Conservation (phyloP, 2,113 vertebrate species). For the Xyliphius kryptos region DNA sequence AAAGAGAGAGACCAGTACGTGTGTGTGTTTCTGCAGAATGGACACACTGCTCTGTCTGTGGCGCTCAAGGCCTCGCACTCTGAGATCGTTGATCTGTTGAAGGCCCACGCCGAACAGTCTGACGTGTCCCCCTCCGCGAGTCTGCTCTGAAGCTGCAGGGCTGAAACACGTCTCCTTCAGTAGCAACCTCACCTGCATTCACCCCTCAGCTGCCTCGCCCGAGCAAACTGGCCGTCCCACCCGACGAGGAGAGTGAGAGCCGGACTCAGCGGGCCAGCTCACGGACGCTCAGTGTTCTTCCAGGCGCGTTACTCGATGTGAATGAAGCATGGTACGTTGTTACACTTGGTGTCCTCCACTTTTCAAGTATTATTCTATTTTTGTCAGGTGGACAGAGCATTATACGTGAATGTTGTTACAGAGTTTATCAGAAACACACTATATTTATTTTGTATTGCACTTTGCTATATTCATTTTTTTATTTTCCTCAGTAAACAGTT, state of each 20-base stretch:
- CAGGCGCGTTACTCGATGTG: conserved; percentile 36
- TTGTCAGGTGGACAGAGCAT: conserved; percentile 36
- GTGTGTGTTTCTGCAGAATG: conserved; percentile 57
- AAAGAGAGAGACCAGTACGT: no score
- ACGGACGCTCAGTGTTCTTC: conserved; percentile 38
- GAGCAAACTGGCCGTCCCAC: conserved; percentile 31
- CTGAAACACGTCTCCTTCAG: conserved; percentile 13
- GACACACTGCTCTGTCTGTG: conserved; percentile 75
- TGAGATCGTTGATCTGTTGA: conserved; percentile 76
- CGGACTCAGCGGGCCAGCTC: conserved; percentile 29
- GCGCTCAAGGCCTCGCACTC: conserved; percentile 62
- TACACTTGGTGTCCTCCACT: conserved; percentile 61
- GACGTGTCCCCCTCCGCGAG: conserved; percentile 28
- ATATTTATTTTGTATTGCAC: conserved; percentile 63
- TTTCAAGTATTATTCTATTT: conserved; percentile 45
- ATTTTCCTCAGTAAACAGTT: conserved; percentile 36
- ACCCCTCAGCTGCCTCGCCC: conserved; percentile 30
- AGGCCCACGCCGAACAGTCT: conserved; percentile 48
- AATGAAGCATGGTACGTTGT: conserved; percentile 56
- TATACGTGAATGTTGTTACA: conserved; percentile 54
- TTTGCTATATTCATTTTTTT: conserved; percentile 50
- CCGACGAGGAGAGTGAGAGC: conserved; percentile 24
- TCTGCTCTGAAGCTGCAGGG: conserved; percentile 53
- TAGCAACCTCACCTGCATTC: conserved; percentile 18
- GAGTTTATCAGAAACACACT: conserved; percentile 51